These are phyloP conservation scores for Sebastes kiyomatsui DNA, from an alignment of 2,797 vertebrate genomes.

Conservation along the genomic window DNA sequence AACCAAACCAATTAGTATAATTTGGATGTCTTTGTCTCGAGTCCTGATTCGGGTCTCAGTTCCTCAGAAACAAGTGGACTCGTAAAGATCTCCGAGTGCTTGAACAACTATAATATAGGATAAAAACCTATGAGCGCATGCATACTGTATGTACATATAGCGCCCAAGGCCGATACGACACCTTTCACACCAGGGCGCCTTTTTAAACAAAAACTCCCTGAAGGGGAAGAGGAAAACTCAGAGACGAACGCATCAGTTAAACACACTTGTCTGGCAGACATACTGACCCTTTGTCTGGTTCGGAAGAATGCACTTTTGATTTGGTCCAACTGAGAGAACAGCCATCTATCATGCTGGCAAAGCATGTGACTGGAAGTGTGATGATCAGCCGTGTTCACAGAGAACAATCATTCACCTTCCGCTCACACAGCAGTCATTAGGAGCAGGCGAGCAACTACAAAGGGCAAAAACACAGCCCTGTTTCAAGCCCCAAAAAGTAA, in stretches of 20 bases:
- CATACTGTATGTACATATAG: not conserved
- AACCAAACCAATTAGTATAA: not conserved
- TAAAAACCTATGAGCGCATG: not conserved
- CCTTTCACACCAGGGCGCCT: not conserved
- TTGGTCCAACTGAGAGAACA: constrained; percentile 55
- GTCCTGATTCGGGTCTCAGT: not conserved
- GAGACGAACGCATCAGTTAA: constrained; percentile 37
- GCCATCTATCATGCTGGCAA: constrained; percentile 56
- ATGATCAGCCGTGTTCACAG: constrained; percentile 43
- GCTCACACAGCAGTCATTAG: constrained; percentile 37
- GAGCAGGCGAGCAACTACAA: constrained; percentile 7
- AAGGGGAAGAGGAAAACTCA: constrained; percentile 25
- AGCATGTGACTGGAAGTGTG: constrained; percentile 63
- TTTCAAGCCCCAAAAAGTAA: not conserved
- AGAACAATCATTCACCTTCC: constrained; percentile 49
- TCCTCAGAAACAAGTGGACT: not conserved
- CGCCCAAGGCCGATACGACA: constrained; percentile 1
- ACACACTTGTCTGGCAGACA: constrained; percentile 43
- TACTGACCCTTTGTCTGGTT: constrained; percentile 37
- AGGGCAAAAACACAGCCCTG: not conserved
- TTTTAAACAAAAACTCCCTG: constrained; percentile 7
- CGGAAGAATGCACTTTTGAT: constrained; percentile 52
- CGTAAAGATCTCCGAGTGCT: not conserved
- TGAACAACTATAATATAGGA: not conserved
- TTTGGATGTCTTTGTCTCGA: not conserved